phyloP scores from a whole-genome alignment of 1,140 invertebrate species.

The Drosophila seguyi region DNA sequence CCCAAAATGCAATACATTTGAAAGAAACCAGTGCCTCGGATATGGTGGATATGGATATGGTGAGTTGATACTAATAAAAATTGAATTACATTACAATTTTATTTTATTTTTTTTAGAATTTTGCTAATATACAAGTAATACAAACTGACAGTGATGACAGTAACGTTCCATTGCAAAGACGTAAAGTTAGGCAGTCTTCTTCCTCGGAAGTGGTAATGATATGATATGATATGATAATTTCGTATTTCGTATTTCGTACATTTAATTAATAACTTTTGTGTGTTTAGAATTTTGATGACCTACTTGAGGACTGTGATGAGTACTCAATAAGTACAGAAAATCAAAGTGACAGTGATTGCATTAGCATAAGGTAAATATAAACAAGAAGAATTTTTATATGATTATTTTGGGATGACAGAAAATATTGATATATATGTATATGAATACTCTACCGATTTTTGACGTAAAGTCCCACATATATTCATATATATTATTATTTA shows the following conservation, averaged over 20 bases:
- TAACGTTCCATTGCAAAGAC: background rate
- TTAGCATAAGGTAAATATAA: conserved; percentile 1
- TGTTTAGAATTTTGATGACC: background rate
- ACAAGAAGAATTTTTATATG: background rate
- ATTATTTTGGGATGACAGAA: background rate
- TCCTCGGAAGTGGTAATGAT: background rate
- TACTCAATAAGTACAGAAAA: background rate
- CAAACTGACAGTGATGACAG: background rate
- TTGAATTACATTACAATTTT: background rate
- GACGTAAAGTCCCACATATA: too few relatives aligned
- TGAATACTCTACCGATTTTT: background rate
- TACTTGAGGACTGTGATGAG: background rate
- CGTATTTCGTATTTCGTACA: background rate
- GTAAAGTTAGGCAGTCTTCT: background rate
- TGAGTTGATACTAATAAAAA: background rate
- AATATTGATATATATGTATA: background rate
- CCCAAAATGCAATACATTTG: background rate
- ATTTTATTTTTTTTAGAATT: background rate
- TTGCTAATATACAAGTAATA: background rate
- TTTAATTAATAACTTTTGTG: background rate
- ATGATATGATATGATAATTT: background rate
- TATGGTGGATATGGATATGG: too few relatives aligned
- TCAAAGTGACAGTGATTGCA: background rate
- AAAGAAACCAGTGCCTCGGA: too few relatives aligned
- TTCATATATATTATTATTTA: too few relatives aligned